phyloP scores from a whole-genome alignment of 2,888 invertebrate species.

The Lithophane socia region DNA sequence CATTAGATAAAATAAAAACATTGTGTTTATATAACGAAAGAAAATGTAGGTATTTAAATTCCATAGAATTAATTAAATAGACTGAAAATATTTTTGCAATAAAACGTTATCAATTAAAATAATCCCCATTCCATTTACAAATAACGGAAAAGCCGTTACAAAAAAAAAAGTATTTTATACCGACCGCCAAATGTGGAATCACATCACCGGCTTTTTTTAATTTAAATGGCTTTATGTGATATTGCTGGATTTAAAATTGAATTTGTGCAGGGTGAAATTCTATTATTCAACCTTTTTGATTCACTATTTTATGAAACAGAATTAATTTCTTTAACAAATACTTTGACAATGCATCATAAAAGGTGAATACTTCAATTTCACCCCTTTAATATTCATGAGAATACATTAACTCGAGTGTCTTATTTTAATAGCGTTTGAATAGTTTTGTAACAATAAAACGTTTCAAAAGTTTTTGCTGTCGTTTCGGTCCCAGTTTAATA shows the following conservation, averaged over 20 bases:
- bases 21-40: conserved; percentile 9
- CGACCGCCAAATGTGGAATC: conserved; percentile 13
- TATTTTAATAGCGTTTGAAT: conserved; percentile 64
- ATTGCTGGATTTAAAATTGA: conserved; percentile 49
- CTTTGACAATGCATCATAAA: conserved; percentile 11
- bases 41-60: neutral
- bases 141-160: conserved; percentile 8
- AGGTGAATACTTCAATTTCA: conserved; percentile 55
- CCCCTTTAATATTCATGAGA: conserved; percentile 53
- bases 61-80: conserved; percentile 6
- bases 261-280: conserved; percentile 57
- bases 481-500: conserved; percentile 64
- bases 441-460: conserved; percentile 68
- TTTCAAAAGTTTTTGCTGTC: conserved; percentile 59
- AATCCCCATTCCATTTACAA: conserved; percentile 25
- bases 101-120: conserved; percentile 12
- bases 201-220: conserved; percentile 22
- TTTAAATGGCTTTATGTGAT: conserved; percentile 40
- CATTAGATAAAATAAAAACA: conserved; percentile 6
- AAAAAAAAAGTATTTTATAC: neutral
- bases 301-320: conserved; percentile 11
- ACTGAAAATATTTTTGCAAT: conserved; percentile 30
- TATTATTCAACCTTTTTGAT: conserved; percentile 39
- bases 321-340: conserved; percentile 9
- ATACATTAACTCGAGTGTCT: conserved; percentile 55